Conservation (phyloP, 2,888 invertebrate genomes). For the Spilarctia lutea region DNA sequence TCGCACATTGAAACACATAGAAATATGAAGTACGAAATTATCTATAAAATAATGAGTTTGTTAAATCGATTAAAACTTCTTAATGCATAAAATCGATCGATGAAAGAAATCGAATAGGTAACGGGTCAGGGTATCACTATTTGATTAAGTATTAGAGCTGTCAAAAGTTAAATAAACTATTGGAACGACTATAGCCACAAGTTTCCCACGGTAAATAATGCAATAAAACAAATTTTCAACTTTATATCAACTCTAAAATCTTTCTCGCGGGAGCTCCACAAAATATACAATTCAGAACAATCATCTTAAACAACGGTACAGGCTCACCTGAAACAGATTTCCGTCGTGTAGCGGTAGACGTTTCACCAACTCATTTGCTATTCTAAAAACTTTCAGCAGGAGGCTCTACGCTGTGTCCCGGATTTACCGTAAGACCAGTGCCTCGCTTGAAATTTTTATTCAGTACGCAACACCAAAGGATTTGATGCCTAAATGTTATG, state of each 20-base stretch:
- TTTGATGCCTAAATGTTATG: slow-evolving; percentile 32
- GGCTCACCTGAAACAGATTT: slow-evolving; percentile 22
- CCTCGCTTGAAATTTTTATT: slow-evolving; percentile 55
- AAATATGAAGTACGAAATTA: too few species aligned
- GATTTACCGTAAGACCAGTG: slow-evolving; percentile 49
- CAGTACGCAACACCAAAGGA: slow-evolving; percentile 46
- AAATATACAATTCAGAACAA: slow-evolving; percentile 21
- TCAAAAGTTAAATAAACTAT: too few species aligned
- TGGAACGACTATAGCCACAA: too few species aligned
- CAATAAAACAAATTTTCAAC: slow-evolving; percentile 5
- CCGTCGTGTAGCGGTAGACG: slow-evolving; percentile 21
- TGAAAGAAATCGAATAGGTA: too few species aligned
- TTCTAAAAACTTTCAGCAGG: slow-evolving; percentile 31
- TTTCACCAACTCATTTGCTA: slow-evolving; percentile 52
- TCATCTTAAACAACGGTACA: slow-evolving; percentile 11
- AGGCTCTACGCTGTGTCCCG: slow-evolving; percentile 29
- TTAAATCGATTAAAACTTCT: too few species aligned
- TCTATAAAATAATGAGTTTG: too few species aligned
- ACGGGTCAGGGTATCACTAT: too few species aligned
- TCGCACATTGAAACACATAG: too few species aligned
- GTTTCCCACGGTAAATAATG: not conserved
- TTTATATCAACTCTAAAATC: slow-evolving; percentile 5
- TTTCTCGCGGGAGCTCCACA: not conserved
- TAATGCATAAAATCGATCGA: too few species aligned
- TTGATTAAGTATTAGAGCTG: too few species aligned